Evolutionary conservation across 2,797 vertebrate species (phyloP), one percentile per base, ranked within the genome.

Genomic region (Pterois miles): DNA sequence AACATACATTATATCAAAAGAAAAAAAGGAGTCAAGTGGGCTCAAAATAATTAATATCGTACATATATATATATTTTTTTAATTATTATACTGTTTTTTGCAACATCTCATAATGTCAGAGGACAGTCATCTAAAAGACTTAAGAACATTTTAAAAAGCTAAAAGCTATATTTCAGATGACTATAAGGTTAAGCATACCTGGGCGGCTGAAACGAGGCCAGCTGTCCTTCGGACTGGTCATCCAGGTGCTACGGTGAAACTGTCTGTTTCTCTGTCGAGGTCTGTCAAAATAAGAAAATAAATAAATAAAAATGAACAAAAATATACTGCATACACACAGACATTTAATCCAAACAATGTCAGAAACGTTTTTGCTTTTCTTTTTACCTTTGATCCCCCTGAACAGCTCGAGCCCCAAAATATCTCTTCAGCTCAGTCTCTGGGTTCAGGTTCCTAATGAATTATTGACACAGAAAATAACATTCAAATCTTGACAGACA

Each of bases 401-500:
- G 94, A 82, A 99, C 96, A 4, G 98, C 98, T 12, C 98, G 96
- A 74, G 97, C 97, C 36, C 98, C 98, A 52, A 99, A 99, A 85
- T 97, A 99, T 89, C 97, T 96, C 90, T 99, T 99, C 87, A 99
- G 91, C 88, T 99, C 98, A 0, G 97, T 99, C 86, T 99, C 98
- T 74, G 98, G 95, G 91, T 99, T 99, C 89, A 99, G 91, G 94
- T 99, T 98, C 86, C 98, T 99, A 72, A 67, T 66, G 6, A 81
- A 65, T 65, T 46, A 65, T 65, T 46, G 74, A 79, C 31, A 85
- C 1, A 88, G 3, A 62, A 63, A 76, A 53, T 5, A 0, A 68
- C 8, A 27, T n/a, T 68, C 0, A 76, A 14, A 40, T 74, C 5
- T 54, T 29, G 23, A 43, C 4, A 36, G 18, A 2, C 5, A 34